A percentile compares a stretch with the other conserved stretches of the same genome.
Conservation (phyloP, 2,888 invertebrate genomes). For the Macrosiphum euphorbiae region DNA sequence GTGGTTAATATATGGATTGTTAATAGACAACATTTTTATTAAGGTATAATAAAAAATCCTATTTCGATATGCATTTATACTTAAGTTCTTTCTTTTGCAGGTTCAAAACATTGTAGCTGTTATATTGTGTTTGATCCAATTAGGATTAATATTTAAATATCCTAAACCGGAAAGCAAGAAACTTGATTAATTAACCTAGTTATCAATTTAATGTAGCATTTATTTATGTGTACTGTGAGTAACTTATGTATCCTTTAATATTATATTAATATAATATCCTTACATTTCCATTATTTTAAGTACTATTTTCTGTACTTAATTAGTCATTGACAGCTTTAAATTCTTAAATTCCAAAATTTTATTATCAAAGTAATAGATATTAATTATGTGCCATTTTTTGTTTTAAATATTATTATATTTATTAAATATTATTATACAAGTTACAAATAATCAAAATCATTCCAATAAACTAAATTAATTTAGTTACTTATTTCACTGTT, state of each 20-base stretch:
- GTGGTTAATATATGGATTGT: conserved; percentile 88
- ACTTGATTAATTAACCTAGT: conserved; percentile 34
- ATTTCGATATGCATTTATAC: conserved; percentile 69
- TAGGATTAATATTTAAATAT: conserved; percentile 79
- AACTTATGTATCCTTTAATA: neutral
- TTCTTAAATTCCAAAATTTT: conserved; percentile 15
- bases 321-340: neutral
- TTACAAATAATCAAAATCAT: conserved; percentile 35
- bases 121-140: conserved; percentile 75
- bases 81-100: conserved; percentile 72
- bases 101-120: conserved; percentile 81
- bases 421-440: neutral
- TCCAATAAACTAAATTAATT: conserved; percentile 38
- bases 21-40: conserved; percentile 82
- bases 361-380: conserved; percentile 8
- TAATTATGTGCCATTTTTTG: conserved; percentile 16
- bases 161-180: conserved; percentile 70
- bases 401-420: conserved; percentile 1
- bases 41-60: conserved; percentile 71
- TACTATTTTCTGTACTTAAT: neutral
- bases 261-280: neutral
- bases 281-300: conserved; percentile 34
- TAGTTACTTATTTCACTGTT: neutral
- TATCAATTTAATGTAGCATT: conserved; percentile 32
- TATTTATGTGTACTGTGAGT: conserved; percentile 35